These are phyloP conservation scores for Gadopsis marmoratus DNA, from an alignment of 2,797 vertebrate genomes.

Conservation along the genomic window DNA sequence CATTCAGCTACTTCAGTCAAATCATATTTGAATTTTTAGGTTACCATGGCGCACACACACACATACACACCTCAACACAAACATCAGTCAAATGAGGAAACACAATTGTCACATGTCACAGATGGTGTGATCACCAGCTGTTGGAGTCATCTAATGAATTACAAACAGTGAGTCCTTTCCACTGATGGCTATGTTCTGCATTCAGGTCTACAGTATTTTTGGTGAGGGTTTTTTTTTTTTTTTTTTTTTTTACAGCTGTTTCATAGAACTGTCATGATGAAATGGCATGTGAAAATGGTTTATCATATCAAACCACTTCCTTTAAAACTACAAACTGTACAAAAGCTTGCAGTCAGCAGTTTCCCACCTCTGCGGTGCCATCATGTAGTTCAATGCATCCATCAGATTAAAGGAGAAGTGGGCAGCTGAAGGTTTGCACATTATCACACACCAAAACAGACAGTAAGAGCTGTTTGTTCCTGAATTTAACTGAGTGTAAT, in stretches of 20 bases:
- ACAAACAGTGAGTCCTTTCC: not conserved
- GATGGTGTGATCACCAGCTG: slow-evolving; percentile 3
- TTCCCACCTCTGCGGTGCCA: no score
- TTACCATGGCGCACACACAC: not conserved
- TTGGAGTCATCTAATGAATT: not conserved
- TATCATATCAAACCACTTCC: not conserved
- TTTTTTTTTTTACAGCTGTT: not conserved
- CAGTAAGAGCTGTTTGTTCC: not conserved
- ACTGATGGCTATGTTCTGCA: not conserved
- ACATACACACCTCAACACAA: not conserved
- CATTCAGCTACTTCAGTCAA: not conserved
- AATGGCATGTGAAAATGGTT: not conserved
- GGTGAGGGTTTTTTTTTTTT: no score
- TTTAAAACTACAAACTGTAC: not conserved
- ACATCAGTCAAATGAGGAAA: not conserved
- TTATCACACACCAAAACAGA: not conserved
- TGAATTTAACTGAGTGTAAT: not conserved
- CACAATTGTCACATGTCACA: not conserved
- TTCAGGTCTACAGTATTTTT: not conserved
- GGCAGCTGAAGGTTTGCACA: not conserved
- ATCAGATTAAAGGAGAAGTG: not conserved
- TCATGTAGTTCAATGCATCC: not conserved
- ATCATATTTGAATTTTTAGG: not conserved
- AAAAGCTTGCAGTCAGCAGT: not conserved
- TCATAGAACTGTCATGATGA: not conserved